Base-by-base conservation (phyloP, 1,140 invertebrate genomes). In the Psilanteris sp. region DNA sequence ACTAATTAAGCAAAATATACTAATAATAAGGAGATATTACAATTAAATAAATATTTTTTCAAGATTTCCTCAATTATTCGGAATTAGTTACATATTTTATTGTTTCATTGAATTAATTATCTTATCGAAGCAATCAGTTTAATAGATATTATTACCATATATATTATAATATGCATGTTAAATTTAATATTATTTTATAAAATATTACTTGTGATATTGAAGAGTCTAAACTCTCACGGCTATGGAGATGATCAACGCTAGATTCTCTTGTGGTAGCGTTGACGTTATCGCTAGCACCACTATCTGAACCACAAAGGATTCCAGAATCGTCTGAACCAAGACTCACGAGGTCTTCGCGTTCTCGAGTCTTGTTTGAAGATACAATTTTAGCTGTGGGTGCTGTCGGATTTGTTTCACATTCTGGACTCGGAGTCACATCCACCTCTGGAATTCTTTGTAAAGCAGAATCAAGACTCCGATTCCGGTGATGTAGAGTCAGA, bases 281-380 rank as follows among this genome's bases (percentile, higher is more conserved):
- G 6, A 81, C 81, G 6, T 82, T 83, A 55, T 88, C 90, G 54
- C 86, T 89, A 8, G 87, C 87, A 11, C 89, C 89, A 66, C 87
- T 92, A 57, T 92, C 92, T 7, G 91, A 94, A 76, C 91, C 92
- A 84, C 93, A 95, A 72, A 94, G 91, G 77, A 95, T 96, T 24
- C 92, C 92, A 78, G 95, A 96, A 85, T 97, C 95, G 83, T 96
- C 95, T 0, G 95, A 96, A 8, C 94, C 95, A 4, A 95, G 85
- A 78, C 93, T 93, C 15, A 92, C 92, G 26, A 93, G 89, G 84
- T 94, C 93, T 71, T 93, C 92, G 20, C 91, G 88, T 77, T 92
- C 87, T 32, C 76, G 36, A 13, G 86, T 80, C 18, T 86, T 87
- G 44, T 77, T 83, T 8, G 78, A 70, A n/a, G 85, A 80, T n/a